Conservation (phyloP, 2,113 vertebrate genomes). For the Ptychochromis oligacanthus region DNA sequence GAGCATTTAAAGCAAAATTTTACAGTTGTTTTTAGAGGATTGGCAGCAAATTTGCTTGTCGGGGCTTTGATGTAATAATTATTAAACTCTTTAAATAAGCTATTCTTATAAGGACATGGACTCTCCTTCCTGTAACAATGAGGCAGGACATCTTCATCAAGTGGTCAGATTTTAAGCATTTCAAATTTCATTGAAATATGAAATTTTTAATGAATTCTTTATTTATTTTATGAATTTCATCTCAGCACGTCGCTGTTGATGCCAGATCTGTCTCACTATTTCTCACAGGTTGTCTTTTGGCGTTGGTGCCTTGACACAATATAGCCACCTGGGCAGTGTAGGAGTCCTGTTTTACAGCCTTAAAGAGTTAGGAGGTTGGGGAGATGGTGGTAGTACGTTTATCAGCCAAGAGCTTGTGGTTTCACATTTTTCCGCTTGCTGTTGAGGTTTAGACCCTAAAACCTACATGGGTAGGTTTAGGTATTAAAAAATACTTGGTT, state of each 20-base stretch:
- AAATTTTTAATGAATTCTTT: too few relatives aligned
- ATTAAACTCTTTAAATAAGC: background rate
- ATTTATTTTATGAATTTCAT: too few relatives aligned
- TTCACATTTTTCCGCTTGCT: background rate
- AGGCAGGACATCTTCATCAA: too few relatives aligned
- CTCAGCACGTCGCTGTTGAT: too few relatives aligned
- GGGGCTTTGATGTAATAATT: background rate
- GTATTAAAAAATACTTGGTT: background rate
- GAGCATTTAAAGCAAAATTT: background rate
- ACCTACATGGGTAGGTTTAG: background rate
- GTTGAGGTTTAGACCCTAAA: background rate
- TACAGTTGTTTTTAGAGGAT: background rate
- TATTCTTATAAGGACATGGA: too few relatives aligned
- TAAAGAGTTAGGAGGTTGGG: background rate
- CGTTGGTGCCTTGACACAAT: background rate
- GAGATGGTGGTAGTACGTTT: background rate
- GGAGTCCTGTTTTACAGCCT: background rate
- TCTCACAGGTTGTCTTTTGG: too few relatives aligned
- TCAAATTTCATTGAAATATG: too few relatives aligned
- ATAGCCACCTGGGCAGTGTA: background rate
- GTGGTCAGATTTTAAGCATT: too few relatives aligned
- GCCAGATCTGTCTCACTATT: too few relatives aligned
- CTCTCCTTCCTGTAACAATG: too few relatives aligned
- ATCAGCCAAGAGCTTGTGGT: background rate
- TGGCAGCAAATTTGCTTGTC: background rate